phyloP scores from a whole-genome alignment of 1,140 invertebrate species.

The Hypsibius dujardini region DNA sequence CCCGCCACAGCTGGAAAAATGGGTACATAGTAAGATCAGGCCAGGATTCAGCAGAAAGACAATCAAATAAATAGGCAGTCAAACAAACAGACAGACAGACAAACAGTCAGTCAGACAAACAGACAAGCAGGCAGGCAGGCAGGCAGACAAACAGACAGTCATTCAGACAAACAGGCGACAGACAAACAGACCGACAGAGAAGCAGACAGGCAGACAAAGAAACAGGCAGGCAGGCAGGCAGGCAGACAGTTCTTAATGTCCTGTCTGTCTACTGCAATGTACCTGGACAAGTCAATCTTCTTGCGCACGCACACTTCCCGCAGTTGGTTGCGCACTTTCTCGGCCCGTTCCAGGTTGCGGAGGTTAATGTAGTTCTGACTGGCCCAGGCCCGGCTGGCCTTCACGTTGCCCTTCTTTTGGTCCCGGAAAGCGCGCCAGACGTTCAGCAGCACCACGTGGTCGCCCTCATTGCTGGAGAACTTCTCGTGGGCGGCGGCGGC shows the following conservation, averaged over 20 bases:
- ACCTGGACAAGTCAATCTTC: conserved; percentile 35
- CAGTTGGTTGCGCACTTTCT: conserved; percentile 63
- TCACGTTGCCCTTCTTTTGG: conserved; percentile 36
- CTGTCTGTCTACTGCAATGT: too few species aligned
- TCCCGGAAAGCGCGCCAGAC: conserved; percentile 57
- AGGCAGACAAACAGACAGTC: too few species aligned
- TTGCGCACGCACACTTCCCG: conserved; percentile 51
- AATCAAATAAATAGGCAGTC: too few species aligned
- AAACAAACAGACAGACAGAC: too few species aligned
- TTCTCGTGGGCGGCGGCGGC: conserved; percentile 50
- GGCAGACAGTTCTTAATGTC: too few species aligned
- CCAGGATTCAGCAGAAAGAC: too few species aligned
- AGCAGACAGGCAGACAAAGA: too few species aligned
- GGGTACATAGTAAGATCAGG: conserved; percentile 23
- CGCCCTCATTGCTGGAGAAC: conserved; percentile 67
- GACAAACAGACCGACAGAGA: too few species aligned
- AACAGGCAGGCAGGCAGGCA: too few species aligned
- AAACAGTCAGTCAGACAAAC: too few species aligned
- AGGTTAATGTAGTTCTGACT: conserved; percentile 69
- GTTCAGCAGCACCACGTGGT: conserved; percentile 79
- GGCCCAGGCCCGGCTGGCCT: conserved; percentile 69
- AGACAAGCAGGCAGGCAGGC: too few species aligned
- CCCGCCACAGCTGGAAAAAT: conserved; percentile 49
- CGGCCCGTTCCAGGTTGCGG: conserved; percentile 63
- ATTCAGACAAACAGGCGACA: too few species aligned